Base-by-base conservation (phyloP, 2,113 vertebrate genomes). In the Bubo scandiacus region DNA sequence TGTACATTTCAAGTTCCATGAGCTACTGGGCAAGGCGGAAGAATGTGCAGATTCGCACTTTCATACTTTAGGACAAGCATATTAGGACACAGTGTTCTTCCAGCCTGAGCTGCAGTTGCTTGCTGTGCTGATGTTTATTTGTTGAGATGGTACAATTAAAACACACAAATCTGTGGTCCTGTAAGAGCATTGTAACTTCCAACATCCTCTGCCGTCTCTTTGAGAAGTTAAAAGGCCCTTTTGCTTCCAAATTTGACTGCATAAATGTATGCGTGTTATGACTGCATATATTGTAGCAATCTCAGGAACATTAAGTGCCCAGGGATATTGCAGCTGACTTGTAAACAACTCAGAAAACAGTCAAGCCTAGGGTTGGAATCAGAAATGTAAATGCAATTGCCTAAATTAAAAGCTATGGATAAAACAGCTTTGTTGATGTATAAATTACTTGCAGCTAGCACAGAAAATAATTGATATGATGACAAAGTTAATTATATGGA, bases 311-410 rank as follows among this genome's bases (percentile, higher is more conserved):
- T 30, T 29, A 79, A 86, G 65, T 88, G 88, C 95, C 94, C 5
- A 15, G 36, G 68, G 88, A 78, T 93, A 81, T 71, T 74, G 68
- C 52, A 78, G 68, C 52, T 94, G 86, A 84, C 72, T 81, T 93
- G 88, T 96, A 92, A 96, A 95, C 90, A 96, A 63, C 75, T 90
- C 30, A 5, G 74, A 77, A 90, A 92, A 86, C 70, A 77, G 58
- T 71, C 51, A 78, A 81, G 77, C 52, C 7, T 78, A 40, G 65
- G 72, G 23, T 22, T 88, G 67, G 38, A 93, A 71, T 79, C 61
- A 75, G 72, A 84, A 92, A 86, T 81, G 68, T 63, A 92, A 91
- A 96, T 96, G 71, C 47, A 86, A 66, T 86, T 95, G 75, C 80
- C 81, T 81, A 61, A 86, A 88, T 90, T 71, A 95, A 91, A 91